phyloP scores from a whole-genome alignment of 2,888 invertebrate genomes.

The Mythimna albipuncta region DNA sequence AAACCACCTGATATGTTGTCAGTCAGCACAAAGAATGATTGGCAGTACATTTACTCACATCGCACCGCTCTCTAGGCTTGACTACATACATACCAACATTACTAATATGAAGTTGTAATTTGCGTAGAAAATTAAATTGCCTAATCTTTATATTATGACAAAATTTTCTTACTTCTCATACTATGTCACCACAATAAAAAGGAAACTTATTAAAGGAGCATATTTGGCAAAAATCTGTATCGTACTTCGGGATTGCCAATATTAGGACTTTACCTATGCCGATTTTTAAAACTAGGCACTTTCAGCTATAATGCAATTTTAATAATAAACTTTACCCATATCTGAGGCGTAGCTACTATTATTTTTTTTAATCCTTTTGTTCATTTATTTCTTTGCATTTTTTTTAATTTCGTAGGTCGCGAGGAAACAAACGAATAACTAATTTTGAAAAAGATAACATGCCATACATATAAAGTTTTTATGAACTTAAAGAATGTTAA shows the following conservation, averaged over 20 bases:
- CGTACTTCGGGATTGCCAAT: background rate
- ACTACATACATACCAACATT: slow-evolving; percentile 1
- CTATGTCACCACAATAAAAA: background rate
- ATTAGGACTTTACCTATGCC: background rate
- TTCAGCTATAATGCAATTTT: too few species aligned
- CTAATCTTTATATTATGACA: too few species aligned
- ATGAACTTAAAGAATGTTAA: too few species aligned
- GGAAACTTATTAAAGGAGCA: background rate
- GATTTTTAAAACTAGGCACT: too few species aligned
- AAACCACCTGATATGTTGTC: slow-evolving; percentile 19
- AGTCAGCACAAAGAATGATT: slow-evolving; percentile 29
- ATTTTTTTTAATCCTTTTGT: too few species aligned
- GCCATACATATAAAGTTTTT: too few species aligned
- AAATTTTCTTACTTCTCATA: background rate
- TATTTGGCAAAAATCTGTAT: background rate
- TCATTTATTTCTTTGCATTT: too few species aligned
- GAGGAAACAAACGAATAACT: too few species aligned
- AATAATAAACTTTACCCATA: too few species aligned
- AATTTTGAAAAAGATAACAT: too few species aligned
- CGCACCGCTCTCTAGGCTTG: background rate
- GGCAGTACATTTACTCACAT: slow-evolving; percentile 32
- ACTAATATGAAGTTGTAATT: slow-evolving; percentile 8
- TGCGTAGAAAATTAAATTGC: background rate
- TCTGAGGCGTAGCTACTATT: too few species aligned
- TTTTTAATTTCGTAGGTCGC: too few species aligned